Evolutionary conservation across 2,797 vertebrate species (phyloP).

Genomic region (Orientallactaga sibirica): DNA sequence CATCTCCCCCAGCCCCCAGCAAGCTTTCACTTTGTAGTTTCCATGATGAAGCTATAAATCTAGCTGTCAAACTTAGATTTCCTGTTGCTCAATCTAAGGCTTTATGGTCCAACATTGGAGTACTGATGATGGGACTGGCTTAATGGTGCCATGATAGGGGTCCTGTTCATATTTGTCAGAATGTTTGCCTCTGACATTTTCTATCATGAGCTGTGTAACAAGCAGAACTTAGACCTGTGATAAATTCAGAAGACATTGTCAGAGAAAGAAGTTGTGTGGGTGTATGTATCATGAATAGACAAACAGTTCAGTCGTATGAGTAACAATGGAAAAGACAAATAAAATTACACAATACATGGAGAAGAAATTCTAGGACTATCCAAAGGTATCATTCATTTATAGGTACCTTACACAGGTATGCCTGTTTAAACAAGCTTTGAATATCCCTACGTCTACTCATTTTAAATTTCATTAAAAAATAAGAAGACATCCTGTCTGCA

Average conservation of each 20-base stretch:
- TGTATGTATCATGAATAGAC: not conserved
- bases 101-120: slow-evolving; percentile 14
- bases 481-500: not conserved
- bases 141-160: not conserved
- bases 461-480: not conserved
- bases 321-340: slow-evolving; percentile 13
- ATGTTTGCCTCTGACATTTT: not conserved
- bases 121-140: not conserved
- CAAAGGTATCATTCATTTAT: not conserved
- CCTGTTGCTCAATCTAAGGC: not conserved
- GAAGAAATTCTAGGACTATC: not conserved
- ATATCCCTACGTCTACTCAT: not conserved
- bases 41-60: too few species aligned
- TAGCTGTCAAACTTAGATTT: too few species aligned
- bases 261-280: not conserved
- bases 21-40: too few species aligned
- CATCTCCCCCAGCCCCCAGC: not conserved
- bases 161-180: slow-evolving; percentile 14
- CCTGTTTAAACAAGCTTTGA: slow-evolving; percentile 17
- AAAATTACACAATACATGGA: not conserved
- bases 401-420: not conserved
- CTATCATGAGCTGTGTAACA: not conserved
- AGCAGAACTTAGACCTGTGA: not conserved
- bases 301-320: not conserved
- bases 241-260: not conserved